Evolutionary conservation across 1,140 invertebrate genomes (phyloP), one percentile per base, ranked within the genome.

Genomic region (Brachionus koreanus): DNA sequence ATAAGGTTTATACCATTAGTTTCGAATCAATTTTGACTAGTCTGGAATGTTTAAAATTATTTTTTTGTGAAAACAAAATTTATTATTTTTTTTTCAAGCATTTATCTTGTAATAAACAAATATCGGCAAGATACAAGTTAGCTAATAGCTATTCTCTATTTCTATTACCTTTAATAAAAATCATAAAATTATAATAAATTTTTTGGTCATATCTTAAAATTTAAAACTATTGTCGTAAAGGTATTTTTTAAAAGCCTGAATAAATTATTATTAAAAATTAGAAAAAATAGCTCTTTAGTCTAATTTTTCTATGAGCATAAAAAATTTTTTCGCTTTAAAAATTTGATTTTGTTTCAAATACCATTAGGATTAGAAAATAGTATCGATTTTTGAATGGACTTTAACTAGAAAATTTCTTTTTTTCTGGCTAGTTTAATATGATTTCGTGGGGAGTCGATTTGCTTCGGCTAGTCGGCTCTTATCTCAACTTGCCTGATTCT

Each of bases 111-210:
- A 29, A 29, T 29, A 29, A 29, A 29, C 29, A 29, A 29, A 29
- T 29, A 29, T 29, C 29, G 29, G 29, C 3, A 29, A 29, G 29
- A 29, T 29, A 29, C 29, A 29, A 29, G 29, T 29, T 29, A 29
- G 29, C 29, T 29, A 29, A 29, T 29, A 29, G 29, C 3, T 29
- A 29, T 29, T 29, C 3, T 29, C 29, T 2, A 42, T 25, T 57
- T 57, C 19, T 57, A 57, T 57, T 57, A 57, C 49, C 49, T 57
- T 57, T 57, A 23, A 19, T 57, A 57, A 57, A 57, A 29, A 29
- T 23, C 49, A 57, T 57, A 57, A 57, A 57, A 57, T 57, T 57
- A 57, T 57, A 57, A 57, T 57, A 57, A 57, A 57, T 57, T 19
- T 19, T 57, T 57, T 57, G 49, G 49, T 57, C 49, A 57, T 57